Evolutionary conservation across 2,888 invertebrate genomes (phyloP), one percentile per base, ranked within the genome.

Genomic region (Spicauda simplicius): DNA sequence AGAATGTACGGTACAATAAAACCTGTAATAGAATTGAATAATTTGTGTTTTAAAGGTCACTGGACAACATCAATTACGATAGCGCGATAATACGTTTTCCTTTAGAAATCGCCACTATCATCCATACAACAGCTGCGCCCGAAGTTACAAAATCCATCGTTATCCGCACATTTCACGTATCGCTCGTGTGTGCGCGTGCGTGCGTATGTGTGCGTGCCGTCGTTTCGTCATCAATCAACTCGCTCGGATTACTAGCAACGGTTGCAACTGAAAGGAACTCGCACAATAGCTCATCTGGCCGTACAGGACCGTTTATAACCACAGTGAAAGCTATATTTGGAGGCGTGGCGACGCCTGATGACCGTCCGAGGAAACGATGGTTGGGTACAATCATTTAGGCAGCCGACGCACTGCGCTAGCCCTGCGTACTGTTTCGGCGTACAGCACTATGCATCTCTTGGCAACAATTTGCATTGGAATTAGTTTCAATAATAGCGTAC

Each of bases 191-290:
- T 20, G 56, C 30, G n/a, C n/a, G 25, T 25, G 52, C 20, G 48
- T 52, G 37, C 19, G 18, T n/a, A 5, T 50, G 52, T 58, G 52
- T 58, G 19, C 56, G 56, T 57, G 50, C 20, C 45, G 45, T 45
- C 19, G 20, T 64, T 57, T 64, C 64, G 58, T 64, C 52, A 64
- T 64, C 64, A 64, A 64, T 64, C 64, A 58, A 64, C 57, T 37
- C 53, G 58, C 16, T 14, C 53, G 41, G 25, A 52, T 41, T 58
- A 58, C 25, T 58, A 12, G 64, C 57, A 59, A 59, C 64, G 41
- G 58, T 53, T 65, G 64, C 30, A 59, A 53, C 58, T 65, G 64
- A 65, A 65, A 65, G 64, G 64, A 65, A 18, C 19, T 54, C 53
- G 25, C 25, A 65, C 64, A 65, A 65, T 65, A 65, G 58, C 64